Conservation (phyloP, 2,888 invertebrate genomes). For the Celastrina argiolus region DNA sequence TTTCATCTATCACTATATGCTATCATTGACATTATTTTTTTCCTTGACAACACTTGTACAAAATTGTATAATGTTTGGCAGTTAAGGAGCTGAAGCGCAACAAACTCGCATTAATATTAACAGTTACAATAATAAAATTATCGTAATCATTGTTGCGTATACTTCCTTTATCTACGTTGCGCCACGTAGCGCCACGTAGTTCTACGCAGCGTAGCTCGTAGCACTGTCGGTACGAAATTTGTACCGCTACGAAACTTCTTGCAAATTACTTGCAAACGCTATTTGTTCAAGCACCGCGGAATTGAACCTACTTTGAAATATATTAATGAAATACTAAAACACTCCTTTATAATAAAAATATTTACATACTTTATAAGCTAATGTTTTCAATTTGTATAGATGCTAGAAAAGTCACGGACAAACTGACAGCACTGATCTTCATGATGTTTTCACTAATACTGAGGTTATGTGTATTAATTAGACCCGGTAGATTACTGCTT, state of each 20-base stretch:
- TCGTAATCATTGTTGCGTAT: background rate
- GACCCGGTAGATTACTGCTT: too few species aligned
- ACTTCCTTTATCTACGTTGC: background rate
- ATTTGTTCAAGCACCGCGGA: background rate
- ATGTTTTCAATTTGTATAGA: too few species aligned
- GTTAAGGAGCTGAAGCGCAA: background rate
- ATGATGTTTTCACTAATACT: too few species aligned
- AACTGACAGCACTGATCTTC: too few species aligned
- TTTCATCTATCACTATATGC: too few species aligned
- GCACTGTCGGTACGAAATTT: background rate
- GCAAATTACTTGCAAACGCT: background rate
- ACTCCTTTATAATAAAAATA: too few species aligned
- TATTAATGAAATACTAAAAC: background rate
- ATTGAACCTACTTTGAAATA: background rate
- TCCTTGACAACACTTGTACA: background rate
- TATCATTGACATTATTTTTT: background rate
- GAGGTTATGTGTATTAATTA: too few species aligned
- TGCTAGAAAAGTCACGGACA: too few species aligned
- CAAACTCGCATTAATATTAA: conserved; percentile 4
- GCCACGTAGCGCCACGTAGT: background rate
- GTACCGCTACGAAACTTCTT: background rate
- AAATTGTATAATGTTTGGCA: background rate
- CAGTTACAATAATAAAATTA: conserved; percentile 1
- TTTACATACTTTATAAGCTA: too few species aligned
- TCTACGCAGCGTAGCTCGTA: background rate